These are phyloP conservation scores for Collichthys lucidus DNA, from an alignment of 2,113 vertebrate species.

Conservation along the genomic window DNA sequence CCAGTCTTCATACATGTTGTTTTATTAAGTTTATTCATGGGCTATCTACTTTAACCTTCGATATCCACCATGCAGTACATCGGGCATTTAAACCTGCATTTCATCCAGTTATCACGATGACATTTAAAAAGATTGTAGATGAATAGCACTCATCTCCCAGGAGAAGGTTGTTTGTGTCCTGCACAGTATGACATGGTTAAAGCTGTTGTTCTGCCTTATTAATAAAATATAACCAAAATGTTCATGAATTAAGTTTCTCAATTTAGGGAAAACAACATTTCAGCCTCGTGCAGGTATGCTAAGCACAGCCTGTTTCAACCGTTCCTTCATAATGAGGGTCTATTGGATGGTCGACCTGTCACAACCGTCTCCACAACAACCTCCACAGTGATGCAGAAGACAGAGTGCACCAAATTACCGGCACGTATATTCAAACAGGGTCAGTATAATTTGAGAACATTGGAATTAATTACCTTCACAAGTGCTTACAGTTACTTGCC, in stretches of 20 bases:
- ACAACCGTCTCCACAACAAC: constrained; percentile 40
- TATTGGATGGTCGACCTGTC: constrained; percentile 11
- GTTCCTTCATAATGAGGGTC: constrained; percentile 1
- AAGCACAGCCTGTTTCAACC: constrained; percentile 2
- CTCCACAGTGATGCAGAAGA: constrained; percentile 10
- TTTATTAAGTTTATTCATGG: neutral
- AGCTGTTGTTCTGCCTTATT: neutral
- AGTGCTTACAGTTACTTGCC: constrained; percentile 14
- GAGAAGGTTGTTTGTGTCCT: neutral
- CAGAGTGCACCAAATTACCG: constrained; percentile 30
- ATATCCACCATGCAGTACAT: neutral
- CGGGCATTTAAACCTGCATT: neutral
- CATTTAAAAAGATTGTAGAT: too few species aligned
- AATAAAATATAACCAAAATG: constrained; percentile 1
- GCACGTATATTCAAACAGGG: constrained; percentile 6
- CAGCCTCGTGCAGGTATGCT: neutral
- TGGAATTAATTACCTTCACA: constrained; percentile 44
- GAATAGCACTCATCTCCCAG: neutral
- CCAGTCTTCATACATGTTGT: neutral
- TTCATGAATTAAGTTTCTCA: constrained; percentile 29
- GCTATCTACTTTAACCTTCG: neutral
- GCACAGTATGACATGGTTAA: neutral
- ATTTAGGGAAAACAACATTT: neutral
- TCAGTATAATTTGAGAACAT: constrained; percentile 41
- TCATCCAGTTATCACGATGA: neutral